Percentiles rank a stretch among this genome's conserved stretches.
Conservation (phyloP, 2,113 vertebrate genomes). For the Labeo rohita region DNA sequence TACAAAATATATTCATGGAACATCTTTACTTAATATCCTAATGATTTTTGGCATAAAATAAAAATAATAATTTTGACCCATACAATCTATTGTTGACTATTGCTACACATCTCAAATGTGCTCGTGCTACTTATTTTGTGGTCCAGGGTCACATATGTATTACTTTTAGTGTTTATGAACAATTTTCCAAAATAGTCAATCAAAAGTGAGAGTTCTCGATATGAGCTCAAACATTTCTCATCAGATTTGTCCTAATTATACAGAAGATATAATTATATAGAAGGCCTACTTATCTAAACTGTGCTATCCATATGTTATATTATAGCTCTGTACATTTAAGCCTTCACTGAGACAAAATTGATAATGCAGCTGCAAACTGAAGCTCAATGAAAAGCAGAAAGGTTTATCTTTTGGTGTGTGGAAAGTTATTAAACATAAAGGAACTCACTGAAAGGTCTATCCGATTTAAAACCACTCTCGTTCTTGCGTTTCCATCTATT, state of each 20-base stretch:
- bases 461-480: neutral
- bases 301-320: neutral
- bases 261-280: neutral
- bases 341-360: neutral
- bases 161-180: neutral
- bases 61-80: too few species aligned
- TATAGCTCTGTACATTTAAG: neutral
- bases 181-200: neutral
- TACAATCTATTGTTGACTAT: too few species aligned
- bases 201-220: neutral
- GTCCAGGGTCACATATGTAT: too few species aligned
- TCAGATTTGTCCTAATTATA: neutral
- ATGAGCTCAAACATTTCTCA: neutral
- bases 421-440: neutral
- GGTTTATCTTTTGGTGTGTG: neutral
- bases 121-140: too few species aligned
- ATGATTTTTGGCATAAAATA: too few species aligned
- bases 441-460: neutral
- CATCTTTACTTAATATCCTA: too few species aligned
- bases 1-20: too few species aligned
- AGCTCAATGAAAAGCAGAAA: neutral
- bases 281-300: neutral
- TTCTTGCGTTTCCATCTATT: neutral
- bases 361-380: neutral
- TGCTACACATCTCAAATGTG: too few species aligned